phyloP scores from a whole-genome alignment of 2,888 invertebrate genomes.

The Trachelus tabidus region DNA sequence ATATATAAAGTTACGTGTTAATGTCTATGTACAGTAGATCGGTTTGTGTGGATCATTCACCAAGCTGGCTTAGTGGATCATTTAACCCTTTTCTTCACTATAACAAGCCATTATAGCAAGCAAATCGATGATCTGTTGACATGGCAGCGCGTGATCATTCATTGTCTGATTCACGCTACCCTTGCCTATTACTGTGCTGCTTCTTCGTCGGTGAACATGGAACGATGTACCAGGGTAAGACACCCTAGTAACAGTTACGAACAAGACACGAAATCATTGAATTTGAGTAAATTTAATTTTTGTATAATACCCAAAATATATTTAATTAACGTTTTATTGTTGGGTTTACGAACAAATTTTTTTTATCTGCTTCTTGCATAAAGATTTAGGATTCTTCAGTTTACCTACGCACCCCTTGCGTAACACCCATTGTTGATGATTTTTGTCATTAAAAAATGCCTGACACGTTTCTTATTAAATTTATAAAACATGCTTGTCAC shows the following conservation, averaged over 20 bases:
- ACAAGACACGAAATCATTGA: neutral
- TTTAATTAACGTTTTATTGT: neutral
- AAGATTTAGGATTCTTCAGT: neutral
- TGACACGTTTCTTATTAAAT: neutral
- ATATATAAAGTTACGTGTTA: neutral
- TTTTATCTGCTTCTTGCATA: neutral
- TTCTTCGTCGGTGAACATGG: neutral
- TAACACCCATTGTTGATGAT: neutral
- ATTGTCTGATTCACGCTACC: neutral
- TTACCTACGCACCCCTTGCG: neutral
- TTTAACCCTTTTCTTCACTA: neutral
- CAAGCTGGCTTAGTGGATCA: neutral
- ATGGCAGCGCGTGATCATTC: neutral
- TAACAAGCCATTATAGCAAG: neutral
- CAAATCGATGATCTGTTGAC: neutral
- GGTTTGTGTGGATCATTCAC: neutral
- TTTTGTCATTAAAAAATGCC: neutral
- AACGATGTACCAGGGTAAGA: neutral
- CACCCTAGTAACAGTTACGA: neutral
- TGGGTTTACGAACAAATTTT: neutral
- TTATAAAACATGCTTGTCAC: neutral
- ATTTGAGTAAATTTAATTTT: neutral
- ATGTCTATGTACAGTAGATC: neutral
- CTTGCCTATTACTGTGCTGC: neutral
- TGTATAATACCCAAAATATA: neutral